Evolutionary conservation across 2,797 vertebrate species (phyloP).

Genomic region (Crossoptilon crossoptilon): DNA sequence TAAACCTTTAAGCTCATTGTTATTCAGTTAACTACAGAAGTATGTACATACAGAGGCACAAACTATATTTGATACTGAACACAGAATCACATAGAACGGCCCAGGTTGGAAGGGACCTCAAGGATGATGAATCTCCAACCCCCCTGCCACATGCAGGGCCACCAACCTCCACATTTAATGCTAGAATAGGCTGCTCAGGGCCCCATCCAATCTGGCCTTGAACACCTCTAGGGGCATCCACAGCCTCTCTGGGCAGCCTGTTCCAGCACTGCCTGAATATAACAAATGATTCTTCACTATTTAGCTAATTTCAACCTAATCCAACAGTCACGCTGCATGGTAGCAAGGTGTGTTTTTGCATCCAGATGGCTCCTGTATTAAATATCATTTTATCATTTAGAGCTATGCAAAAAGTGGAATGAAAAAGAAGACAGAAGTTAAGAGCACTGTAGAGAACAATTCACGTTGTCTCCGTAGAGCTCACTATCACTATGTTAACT

Average conservation of each 20-base stretch:
- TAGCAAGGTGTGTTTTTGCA: not conserved
- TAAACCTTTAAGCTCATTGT: not conserved
- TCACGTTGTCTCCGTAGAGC: not conserved
- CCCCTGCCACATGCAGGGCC: too few species aligned
- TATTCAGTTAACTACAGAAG: not conserved
- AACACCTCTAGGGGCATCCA: too few species aligned
- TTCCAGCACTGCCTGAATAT: not conserved
- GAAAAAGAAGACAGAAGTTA: not conserved
- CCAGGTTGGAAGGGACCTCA: too few species aligned
- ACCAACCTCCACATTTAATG: too few species aligned
- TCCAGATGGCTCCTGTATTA: not conserved
- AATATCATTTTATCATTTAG: not conserved
- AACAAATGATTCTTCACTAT: not conserved
- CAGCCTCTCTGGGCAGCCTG: too few species aligned
- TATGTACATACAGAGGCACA: not conserved
- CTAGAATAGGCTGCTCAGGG: too few species aligned
- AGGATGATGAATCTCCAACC: too few species aligned
- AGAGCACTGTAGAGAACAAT: not conserved
- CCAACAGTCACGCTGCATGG: not conserved
- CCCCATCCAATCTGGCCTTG: too few species aligned
- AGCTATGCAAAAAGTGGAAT: not conserved
- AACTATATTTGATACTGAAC: not conserved
- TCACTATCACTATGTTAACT: not conserved
- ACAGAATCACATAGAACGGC: too few species aligned
- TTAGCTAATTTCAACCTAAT: not conserved